Evolutionary conservation across 2,113 vertebrate species (phyloP), one percentile per base, ranked within the genome.

Genomic region (Perca schrenkii): DNA sequence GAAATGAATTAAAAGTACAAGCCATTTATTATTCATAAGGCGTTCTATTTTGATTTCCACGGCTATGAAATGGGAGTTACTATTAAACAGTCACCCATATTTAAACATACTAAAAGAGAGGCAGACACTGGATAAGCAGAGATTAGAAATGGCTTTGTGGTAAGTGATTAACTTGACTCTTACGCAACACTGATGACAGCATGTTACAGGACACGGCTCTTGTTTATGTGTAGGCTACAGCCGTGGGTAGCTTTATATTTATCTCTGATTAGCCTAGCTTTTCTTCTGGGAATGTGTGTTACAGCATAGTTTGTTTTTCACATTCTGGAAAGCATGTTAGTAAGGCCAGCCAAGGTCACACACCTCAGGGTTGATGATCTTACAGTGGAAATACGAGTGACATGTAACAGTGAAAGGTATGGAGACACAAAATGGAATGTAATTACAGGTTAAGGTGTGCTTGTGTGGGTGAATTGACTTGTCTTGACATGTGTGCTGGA

Each of bases 111-210:
- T 74, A 76, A 88, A 85, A 73, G 87, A 84, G 81, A 89, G 83
- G 83, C 88, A 86, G 78, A 67, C 82, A 76, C 77, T 43, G 68
- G 90, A 94, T 95, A 92, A 94, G 84, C 77, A 78, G 78, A 88
- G 93, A 94, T 95, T 93, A 94, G 83, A 88, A 71, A 80, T 87
- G 80, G 84, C 90, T 92, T 84, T 93, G 87, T 85, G 88, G 85
- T 83, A 89, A 93, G 88, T 93, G 91, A 94, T 92, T 95, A 86
- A 90, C 91, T 89, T 88, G 81, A 90, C 88, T 88, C 85, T 25
- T 94, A 93, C n/a, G 88, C 88, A 94, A 95, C 88, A 77, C 56
- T 47, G 79, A 90, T 90, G 88, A 86, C 82, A 22, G 19, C 67
- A 69, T 36, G 67, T 54, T 54, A 54, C 19, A 62, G 77, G 80